These are phyloP conservation scores for Lapara coniferarum DNA, from an alignment of 2,888 invertebrate species.

Conservation along the genomic window DNA sequence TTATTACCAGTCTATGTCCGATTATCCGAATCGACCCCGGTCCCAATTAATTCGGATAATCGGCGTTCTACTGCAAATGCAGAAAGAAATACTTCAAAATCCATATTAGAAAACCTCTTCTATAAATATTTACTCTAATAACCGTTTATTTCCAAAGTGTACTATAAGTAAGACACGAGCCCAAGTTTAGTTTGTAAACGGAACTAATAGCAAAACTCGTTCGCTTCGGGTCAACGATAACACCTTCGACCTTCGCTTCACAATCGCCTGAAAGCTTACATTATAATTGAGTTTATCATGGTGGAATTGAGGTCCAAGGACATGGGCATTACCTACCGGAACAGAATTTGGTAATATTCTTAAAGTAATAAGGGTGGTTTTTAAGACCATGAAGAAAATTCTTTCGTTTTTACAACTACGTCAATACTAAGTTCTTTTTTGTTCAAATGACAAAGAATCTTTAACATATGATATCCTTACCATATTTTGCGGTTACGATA, in stretches of 20 bases:
- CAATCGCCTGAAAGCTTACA: slow-evolving; percentile 32
- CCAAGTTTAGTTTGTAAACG: slow-evolving; percentile 31
- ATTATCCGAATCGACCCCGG: no score
- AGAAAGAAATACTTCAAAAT: background rate
- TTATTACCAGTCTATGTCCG: no score
- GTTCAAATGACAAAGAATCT: no score
- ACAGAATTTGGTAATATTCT: background rate
- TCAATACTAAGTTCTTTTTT: no score
- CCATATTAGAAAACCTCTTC: no score
- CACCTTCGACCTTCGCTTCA: slow-evolving; percentile 35
- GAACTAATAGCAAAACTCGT: slow-evolving; percentile 35
- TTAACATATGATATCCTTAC: no score
- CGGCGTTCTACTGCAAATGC: no score
- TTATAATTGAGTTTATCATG: slow-evolving; percentile 24
- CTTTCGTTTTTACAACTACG: no score
- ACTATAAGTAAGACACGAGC: slow-evolving; percentile 6
- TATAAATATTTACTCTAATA: no score
- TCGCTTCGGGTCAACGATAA: slow-evolving; percentile 41
- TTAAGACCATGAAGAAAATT: background rate
- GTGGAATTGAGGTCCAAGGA: background rate
- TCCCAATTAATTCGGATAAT: no score
- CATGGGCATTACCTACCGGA: background rate
- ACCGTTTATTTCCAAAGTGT: background rate
- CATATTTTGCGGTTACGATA: no score
- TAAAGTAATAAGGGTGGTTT: background rate